Base-by-base conservation (phyloP, 2,888 invertebrate species). In the Drosophila picticornis region DNA sequence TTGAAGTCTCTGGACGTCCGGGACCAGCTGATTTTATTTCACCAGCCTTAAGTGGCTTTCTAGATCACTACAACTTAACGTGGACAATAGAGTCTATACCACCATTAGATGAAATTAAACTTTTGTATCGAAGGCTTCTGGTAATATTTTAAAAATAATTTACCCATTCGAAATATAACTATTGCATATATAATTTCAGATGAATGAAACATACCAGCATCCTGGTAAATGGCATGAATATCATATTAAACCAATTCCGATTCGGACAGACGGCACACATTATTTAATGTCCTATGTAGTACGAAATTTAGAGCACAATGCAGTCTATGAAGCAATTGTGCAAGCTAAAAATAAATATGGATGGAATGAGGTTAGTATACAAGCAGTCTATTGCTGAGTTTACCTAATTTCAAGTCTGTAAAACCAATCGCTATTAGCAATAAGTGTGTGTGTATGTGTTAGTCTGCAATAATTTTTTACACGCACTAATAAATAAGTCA, bases 261-360 rank as follows among this genome's bases (percentile, higher is more conserved):
- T 93, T 53, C 86, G 93, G 63, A 91, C 92, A 25, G 93, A 93
- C 73, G 90, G 89, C 43, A 91, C 92, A 57, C 94, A 94, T 86
- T 94, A 94, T 81, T 92, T 94, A 79, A 96, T 96, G 91, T 93
- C 95, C 4, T 95, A 96, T 93, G 95, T 95, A 82, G 95, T 96
- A 83, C 93, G 94, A 38, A 94, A 94, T 32, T 93, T 96, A 77
- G 94, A 96, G 83, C 95, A 96, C 1, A 96, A 95, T 27, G 95
- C 96, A 1, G 95, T 95, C 29, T 96, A 96, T 92, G 96, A 96
- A 87, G 96, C 96, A 25, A 95, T 96, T 71, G 96, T 96, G 56
- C 96, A 96, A 90, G 96, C 96, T 57, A 96, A 95, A 94, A 96
- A 96, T 92, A 94, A 95, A 93, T 96, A 96, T 78, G 96, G 96